Evolutionary conservation across 1,140 invertebrate genomes (phyloP), one percentile per base, ranked within the genome.

Genomic region (Heliconius congener): DNA sequence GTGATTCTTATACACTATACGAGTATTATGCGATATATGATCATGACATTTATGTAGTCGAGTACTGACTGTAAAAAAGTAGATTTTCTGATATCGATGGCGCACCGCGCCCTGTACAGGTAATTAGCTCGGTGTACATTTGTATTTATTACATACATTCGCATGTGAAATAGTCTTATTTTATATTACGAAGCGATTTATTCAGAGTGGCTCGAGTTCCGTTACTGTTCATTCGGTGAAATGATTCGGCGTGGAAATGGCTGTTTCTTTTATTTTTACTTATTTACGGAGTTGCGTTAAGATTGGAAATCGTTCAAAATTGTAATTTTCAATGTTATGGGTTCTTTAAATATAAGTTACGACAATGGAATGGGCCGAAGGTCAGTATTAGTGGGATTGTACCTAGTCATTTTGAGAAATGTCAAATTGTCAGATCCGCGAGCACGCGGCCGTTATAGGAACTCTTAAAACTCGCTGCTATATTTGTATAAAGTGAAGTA

Each of bases 391-490:
- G 85, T 85, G 85, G 83, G 86, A 85, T 85, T 84, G 85, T 83
- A 94, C 91, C 94, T 95, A 95, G 94, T 95, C 94, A 95, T 95
- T 95, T 94, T 92, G 91, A 94, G 93, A 94, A 94, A 91, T 92
- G 92, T 94, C 92, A 93, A 94, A 90, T 90, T 90, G 88, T 93
- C 92, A 90, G 89, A 89, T 87, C 91, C 91, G 92, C 89, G 85
- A 82, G 84, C 79, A 87, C 87, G 94, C 93, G 94, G 91, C 94
- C 88, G 90, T 92, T 94, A 95, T 95, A 95, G 94, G 94, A 95
- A 95, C 94, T 95, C 94, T 95, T 94, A 95, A 95, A 95, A 95
- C 94, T 95, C 94, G 94, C 94, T 95, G 94, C 93, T 95, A 89
- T 95, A 95, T 94, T 92, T 95, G 94, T 95, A 94, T 93, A 95